phyloP scores from a whole-genome alignment of 1,140 invertebrate genomes.

The Drosophila murphyi region DNA sequence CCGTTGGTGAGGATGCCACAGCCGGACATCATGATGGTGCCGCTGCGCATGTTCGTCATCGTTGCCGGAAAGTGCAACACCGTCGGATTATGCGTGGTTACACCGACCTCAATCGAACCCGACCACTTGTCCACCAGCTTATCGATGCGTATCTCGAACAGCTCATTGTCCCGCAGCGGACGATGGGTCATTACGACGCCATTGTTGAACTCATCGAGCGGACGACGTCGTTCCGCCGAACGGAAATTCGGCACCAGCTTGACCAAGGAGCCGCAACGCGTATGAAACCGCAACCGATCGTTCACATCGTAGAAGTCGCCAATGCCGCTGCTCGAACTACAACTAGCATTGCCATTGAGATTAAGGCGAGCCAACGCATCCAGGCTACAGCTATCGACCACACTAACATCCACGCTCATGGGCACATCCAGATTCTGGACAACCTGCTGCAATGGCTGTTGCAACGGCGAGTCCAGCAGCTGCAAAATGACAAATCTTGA shows the following conservation, averaged over 20 bases:
- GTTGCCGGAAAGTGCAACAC: constrained; percentile 96
- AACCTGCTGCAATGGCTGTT: constrained; percentile 73
- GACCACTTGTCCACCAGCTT: constrained; percentile 96
- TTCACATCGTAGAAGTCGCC: constrained; percentile 83
- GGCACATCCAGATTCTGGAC: constrained; percentile 82
- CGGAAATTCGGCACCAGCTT: constrained; percentile 93
- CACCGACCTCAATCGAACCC: constrained; percentile 96
- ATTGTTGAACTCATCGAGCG: constrained; percentile 97
- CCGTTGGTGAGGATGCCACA: constrained; percentile 97
- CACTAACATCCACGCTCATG: constrained; percentile 73
- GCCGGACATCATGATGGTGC: constrained; percentile 98
- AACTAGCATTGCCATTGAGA: constrained; percentile 25
- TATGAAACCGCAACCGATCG: constrained; percentile 93
- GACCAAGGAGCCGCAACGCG: constrained; percentile 93
- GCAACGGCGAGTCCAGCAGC: constrained; percentile 56
- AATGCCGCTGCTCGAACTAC: constrained; percentile 20
- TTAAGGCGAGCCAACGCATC: constrained; percentile 41
- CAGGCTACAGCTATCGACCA: constrained; percentile 46
- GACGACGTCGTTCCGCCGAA: constrained; percentile 93
- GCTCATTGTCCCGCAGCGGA: constrained; percentile 93
- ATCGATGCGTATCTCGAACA: constrained; percentile 97
- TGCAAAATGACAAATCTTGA: constrained; percentile 6
- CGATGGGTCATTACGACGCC: constrained; percentile 96
- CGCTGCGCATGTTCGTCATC: constrained; percentile 98
- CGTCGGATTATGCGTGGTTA: constrained; percentile 96